A percentile compares a stretch with the other conserved stretches of the same genome.
Conservation (phyloP, 2,888 invertebrate genomes). For the Ernsta delagoae region DNA sequence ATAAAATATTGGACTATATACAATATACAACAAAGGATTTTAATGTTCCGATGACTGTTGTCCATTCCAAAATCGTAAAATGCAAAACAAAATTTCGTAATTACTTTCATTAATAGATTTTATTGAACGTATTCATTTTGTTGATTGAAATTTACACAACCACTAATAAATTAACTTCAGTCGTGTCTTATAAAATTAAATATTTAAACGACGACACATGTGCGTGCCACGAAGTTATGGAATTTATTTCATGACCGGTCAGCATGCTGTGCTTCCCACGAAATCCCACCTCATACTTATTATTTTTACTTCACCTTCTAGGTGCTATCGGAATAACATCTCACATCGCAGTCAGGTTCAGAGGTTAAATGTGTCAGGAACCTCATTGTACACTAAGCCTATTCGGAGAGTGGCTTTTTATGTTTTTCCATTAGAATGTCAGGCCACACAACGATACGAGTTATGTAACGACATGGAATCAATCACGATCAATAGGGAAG, state of each 20-base stretch:
- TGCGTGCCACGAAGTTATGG: conserved; percentile 40
- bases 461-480: conserved; percentile 69
- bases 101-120: too few species aligned
- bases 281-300: conserved; percentile 45
- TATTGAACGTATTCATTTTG: too few species aligned
- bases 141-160: too few species aligned
- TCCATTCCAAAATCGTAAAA: too few species aligned
- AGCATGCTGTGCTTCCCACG: conserved; percentile 49
- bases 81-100: too few species aligned
- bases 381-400: conserved; percentile 43
- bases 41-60: too few species aligned
- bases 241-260: conserved; percentile 56
- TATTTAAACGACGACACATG: background rate
- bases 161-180: too few species aligned
- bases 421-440: conserved; percentile 45
- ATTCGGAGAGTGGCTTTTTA: conserved; percentile 38
- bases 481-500: conserved; percentile 63
- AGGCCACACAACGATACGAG: conserved; percentile 58
- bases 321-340: conserved; percentile 44
- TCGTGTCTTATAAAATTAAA: too few species aligned
- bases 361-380: conserved; percentile 57
- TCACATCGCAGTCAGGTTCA: conserved; percentile 51
- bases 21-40: too few species aligned
- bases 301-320: conserved; percentile 45
- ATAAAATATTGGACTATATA: too few species aligned